Percentiles rank a stretch among this genome's conserved stretches.
Conservation (phyloP, 2,888 invertebrate genomes). For the Sceliomorpha sp. region DNA sequence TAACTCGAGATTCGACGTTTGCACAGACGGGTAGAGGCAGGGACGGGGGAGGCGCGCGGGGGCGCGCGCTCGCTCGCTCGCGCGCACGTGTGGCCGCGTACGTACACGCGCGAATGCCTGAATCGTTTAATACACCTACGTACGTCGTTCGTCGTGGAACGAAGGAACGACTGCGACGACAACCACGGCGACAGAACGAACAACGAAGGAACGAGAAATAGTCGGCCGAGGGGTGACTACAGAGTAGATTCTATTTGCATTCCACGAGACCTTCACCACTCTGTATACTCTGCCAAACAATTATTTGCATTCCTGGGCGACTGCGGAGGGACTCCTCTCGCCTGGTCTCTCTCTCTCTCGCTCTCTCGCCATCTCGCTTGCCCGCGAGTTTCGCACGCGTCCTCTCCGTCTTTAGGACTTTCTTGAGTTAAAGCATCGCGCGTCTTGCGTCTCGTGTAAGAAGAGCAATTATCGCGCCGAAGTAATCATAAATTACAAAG, state of each 20-base stretch:
- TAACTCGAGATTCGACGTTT: slow-evolving; percentile 56
- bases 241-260: slow-evolving; percentile 71
- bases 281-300: slow-evolving; percentile 68
- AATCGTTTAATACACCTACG: slow-evolving; percentile 21
- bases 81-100: too few relatives aligned
- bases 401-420: too few relatives aligned
- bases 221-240: slow-evolving; percentile 36
- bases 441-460: slow-evolving; percentile 34
- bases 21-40: too few relatives aligned
- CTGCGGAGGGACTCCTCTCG: slow-evolving; percentile 53
- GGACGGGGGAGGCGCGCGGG: too few relatives aligned
- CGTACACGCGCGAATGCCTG: background rate
- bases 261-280: slow-evolving; percentile 66
- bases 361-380: too few relatives aligned
- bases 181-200: slow-evolving; percentile 33
- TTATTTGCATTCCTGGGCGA: slow-evolving; percentile 74
- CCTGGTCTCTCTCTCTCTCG: slow-evolving; percentile 13
- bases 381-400: too few relatives aligned
- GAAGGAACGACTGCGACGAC: slow-evolving; percentile 8
- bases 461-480: slow-evolving; percentile 51
- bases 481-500: slow-evolving; percentile 51
- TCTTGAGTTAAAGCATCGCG: too few relatives aligned
- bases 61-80: slow-evolving; percentile 7
- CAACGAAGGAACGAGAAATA: slow-evolving; percentile 37
- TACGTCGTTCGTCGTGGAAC: slow-evolving; percentile 1